Evolutionary conservation across 2,113 vertebrate species (phyloP), one percentile per base, ranked within the genome.

Genomic region (Patagioenas fasciata): DNA sequence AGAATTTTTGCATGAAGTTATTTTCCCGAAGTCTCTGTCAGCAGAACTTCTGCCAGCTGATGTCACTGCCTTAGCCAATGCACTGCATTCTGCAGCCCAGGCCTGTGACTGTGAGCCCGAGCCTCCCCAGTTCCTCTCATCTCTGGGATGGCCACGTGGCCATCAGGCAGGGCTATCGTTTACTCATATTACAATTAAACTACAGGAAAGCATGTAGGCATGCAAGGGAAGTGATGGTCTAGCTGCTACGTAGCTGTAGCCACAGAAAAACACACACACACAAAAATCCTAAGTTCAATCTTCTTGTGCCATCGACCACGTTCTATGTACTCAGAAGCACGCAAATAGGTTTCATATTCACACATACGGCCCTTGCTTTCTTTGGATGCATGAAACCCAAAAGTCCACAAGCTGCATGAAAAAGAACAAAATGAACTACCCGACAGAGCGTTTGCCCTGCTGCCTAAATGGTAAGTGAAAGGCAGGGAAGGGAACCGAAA

Each of bases 201-300:
- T 91, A 91, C 92, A 95, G 96, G 91, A 93, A 96, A 92, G 96
- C 92, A 89, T 86, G 91, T 81, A 92, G 77, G 91, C 93, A 91
- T 91, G 93, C 91, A 92, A 65, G 86, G 91, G 91, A 95, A 96
- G 80, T 94, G 84, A 94, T 92, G 86, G 93, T 88, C 93, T 87
- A 92, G 94, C 86, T 96, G 91, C 95, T 96, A 74, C 84, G 23
- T 44, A 95, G 89, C 86, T 89, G 93, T 4, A 13, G 86, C 70
- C 91, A 92, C 80, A 85, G 34, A 96, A 91, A 61, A 84, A 29
- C 60, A 73, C 74, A 61, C 17, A 72, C 11, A 44, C 25, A 36
- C 40, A 42, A 54, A 34, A 23, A 50, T 53, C 50, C 19, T 6
- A 15, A 69, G 34, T 69, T 84, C 71, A 23, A 16, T 34, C 90